Percentiles rank a stretch among this genome's conserved stretches.
Evolutionary conservation across 2,888 invertebrate species (phyloP).

Genomic region (Eupsilia transversa): DNA sequence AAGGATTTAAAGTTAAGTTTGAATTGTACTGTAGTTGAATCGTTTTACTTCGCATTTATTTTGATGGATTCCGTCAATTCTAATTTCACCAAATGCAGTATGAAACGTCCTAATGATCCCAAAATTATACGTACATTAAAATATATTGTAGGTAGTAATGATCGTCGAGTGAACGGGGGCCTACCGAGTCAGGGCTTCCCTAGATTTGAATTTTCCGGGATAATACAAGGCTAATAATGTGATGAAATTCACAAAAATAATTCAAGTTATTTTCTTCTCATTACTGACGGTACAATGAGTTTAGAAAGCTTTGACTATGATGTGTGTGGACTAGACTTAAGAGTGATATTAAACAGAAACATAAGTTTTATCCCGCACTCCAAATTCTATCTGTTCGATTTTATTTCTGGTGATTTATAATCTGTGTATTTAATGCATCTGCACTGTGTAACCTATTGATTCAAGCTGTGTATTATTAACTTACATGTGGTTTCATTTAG

Average conservation of each 20-base stretch:
- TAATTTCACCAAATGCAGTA: not conserved
- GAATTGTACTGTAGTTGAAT: not conserved
- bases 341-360: too few species aligned
- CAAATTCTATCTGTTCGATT: not conserved
- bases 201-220: not conserved
- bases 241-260: not conserved
- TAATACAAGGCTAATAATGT: too few species aligned
- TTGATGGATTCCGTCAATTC: slow-evolving; percentile 14
- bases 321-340: not conserved
- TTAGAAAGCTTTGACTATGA: not conserved
- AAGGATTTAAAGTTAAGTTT: not conserved
- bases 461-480: too few species aligned
- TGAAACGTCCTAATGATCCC: too few species aligned
- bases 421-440: too few species aligned
- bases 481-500: not conserved
- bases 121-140: too few species aligned
- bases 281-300: not conserved
- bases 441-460: too few species aligned
- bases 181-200: not conserved
- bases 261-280: not conserved
- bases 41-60: not conserved
- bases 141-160: too few species aligned
- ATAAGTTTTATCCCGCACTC: too few species aligned
- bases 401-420: too few species aligned
- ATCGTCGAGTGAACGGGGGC: not conserved